Conservation (phyloP, 2,888 invertebrate species). For the Disparrhopalites patrizii region DNA sequence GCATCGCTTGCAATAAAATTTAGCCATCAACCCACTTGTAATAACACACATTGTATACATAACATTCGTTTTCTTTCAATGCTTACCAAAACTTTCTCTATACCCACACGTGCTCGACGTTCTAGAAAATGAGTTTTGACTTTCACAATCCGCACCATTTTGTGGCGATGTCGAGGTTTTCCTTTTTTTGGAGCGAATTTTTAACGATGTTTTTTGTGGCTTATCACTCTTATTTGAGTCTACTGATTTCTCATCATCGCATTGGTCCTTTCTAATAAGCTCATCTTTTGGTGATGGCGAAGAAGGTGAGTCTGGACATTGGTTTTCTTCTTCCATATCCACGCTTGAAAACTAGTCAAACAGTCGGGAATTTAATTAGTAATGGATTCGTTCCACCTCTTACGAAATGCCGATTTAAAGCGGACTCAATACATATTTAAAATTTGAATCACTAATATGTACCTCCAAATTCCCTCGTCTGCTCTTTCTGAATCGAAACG, state of each 20-base stretch:
- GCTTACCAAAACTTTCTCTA: conserved; percentile 63
- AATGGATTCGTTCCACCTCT: neutral
- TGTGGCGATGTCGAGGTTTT: conserved; percentile 46
- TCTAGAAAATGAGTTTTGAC: conserved; percentile 61
- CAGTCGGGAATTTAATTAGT: neutral
- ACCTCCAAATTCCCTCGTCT: conserved; percentile 69
- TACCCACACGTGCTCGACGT: conserved; percentile 84
- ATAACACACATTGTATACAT: too few relatives aligned
- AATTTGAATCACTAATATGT: too few relatives aligned
- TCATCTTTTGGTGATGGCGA: conserved; percentile 44
- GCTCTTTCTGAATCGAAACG: conserved; percentile 80
- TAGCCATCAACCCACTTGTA: too few relatives aligned
- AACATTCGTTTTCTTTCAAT: too few relatives aligned
- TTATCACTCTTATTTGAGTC: conserved; percentile 22
- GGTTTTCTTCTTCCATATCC: conserved; percentile 53
- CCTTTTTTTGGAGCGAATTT: conserved; percentile 41
- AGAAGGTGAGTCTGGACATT: conserved; percentile 36
- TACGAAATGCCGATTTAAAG: too few relatives aligned
- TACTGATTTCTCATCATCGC: conserved; percentile 35
- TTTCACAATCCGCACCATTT: conserved; percentile 54
- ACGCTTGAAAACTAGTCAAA: conserved; percentile 57
- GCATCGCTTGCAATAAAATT: too few relatives aligned
- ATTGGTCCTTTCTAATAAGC: conserved; percentile 12
- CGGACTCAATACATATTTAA: too few relatives aligned
- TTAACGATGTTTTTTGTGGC: conserved; percentile 37